phyloP scores from a whole-genome alignment of 2,888 invertebrate genomes.

The Tipula helvola region DNA sequence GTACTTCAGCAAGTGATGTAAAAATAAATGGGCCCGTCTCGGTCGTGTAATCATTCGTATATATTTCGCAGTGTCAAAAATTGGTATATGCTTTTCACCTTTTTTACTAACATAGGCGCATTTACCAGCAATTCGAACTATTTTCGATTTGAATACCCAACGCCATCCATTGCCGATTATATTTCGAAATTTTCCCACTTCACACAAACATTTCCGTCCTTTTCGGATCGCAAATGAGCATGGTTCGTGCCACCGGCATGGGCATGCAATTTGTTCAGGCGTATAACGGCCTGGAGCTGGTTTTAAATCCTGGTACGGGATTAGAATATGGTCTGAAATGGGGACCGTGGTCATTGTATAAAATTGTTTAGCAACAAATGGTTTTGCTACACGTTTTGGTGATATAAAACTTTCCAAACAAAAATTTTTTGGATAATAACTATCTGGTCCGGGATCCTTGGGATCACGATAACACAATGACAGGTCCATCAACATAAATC shows the following conservation, averaged over 20 bases:
- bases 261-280: constrained; percentile 13
- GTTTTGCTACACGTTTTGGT: background rate
- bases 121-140: background rate
- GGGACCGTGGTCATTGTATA: constrained; percentile 14
- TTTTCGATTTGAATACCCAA: constrained; percentile 20
- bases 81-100: background rate
- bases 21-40: background rate
- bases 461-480: constrained; percentile 38
- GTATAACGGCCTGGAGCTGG: constrained; percentile 22
- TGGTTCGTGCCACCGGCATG: constrained; percentile 9
- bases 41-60: constrained; percentile 14
- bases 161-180: constrained; percentile 21
- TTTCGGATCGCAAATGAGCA: background rate
- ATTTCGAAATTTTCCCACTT: background rate
- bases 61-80: constrained; percentile 12
- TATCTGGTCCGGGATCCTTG: constrained; percentile 41
- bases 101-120: background rate
- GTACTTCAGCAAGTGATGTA: background rate
- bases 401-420: background rate
- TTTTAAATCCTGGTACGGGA: background rate
- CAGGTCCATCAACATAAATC: constrained; percentile 39
- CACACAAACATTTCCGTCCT: background rate
- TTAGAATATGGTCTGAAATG: constrained; percentile 10
- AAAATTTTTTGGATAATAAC: constrained; percentile 26
- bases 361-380: constrained; percentile 6